Conservation (phyloP, 2,888 invertebrate species). For the Hirtodrosophila alboralis region DNA sequence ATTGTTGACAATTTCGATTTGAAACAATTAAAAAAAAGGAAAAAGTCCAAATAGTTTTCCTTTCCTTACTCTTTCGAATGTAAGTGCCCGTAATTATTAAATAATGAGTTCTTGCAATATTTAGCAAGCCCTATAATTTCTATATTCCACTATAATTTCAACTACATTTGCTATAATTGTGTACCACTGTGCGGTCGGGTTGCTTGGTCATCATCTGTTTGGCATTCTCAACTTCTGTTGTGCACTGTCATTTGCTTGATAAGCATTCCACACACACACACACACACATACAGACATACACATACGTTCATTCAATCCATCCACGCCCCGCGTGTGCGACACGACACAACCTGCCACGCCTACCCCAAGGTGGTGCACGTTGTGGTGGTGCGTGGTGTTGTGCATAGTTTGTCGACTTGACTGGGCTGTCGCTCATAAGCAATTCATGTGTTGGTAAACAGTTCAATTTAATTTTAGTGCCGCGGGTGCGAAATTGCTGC, state of each 20-base stretch:
- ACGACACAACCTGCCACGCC: slow-evolving; percentile 62
- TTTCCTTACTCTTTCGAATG: too few species aligned
- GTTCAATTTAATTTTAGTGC: slow-evolving; percentile 81
- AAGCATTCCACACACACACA: slow-evolving; percentile 49
- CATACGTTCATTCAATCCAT: slow-evolving; percentile 1
- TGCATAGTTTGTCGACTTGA: slow-evolving; percentile 53
- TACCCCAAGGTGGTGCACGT: slow-evolving; percentile 5
- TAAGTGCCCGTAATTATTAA: too few species aligned
- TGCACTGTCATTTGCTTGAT: slow-evolving; percentile 78
- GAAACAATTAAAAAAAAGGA: too few species aligned
- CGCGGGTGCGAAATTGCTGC: slow-evolving; percentile 77
- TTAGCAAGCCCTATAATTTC: too few species aligned
- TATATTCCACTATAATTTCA: too few species aligned
- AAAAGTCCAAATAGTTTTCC: too few species aligned
- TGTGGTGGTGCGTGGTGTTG: neutral
- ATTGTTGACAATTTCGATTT: too few species aligned
- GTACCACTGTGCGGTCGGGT: slow-evolving; percentile 57
- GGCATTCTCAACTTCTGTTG: slow-evolving; percentile 57
- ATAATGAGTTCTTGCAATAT: too few species aligned
- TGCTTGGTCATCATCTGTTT: slow-evolving; percentile 75
- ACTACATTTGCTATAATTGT: neutral
- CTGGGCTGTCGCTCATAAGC: slow-evolving; percentile 64
- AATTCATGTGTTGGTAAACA: slow-evolving; percentile 80
- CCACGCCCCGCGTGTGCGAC: slow-evolving; percentile 49
- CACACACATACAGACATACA: slow-evolving; percentile 7